Evolutionary conservation across 2,888 invertebrate genomes (phyloP), one percentile per base, ranked within the genome.

Genomic region (Cheilosia vulpina): DNA sequence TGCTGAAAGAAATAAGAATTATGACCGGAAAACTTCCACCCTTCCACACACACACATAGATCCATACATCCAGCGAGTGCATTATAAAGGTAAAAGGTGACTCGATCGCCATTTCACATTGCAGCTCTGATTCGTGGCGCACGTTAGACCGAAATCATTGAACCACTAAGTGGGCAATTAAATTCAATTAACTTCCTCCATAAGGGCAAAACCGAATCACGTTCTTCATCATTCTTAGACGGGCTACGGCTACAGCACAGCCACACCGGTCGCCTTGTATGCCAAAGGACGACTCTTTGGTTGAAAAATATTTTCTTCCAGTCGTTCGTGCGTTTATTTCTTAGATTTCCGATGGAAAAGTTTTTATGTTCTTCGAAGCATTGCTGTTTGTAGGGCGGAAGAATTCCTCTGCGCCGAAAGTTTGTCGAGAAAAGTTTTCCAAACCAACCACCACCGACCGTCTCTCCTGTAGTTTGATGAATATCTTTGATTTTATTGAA

Each of bases 161-260:
- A 90, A 89, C 89, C 89, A 90, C 90, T 90, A 90, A 90, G 89
- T 90, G 90, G 90, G 89, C 91, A 91, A 91, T 91, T 91, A 91
- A 89, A 90, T 91, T 90, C 90, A 91, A 91, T 91, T 91, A 91
- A 89, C 88, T 89, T 88, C 88, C 88, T 87, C 83, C 72, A 77
- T 80, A 78, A 87, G 82, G 79, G 78, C 82, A 84, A 87, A 85
- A 85, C 85, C 85, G 85, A 81, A 85, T 85, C 85, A 85, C 85
- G 85, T 85, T 71, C 76, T 85, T 77, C 68, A 81, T 81, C 85
- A 73, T 81, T 47, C 76, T 62, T 34, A 65, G 41, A 58, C 19
- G 27, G 31, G 31, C 31, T 31, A 31, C 31, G 9, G 27, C 27
- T 57, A 17, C 1, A n/a, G 6, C 24, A 6, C 45, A 38, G 17